phyloP scores from a whole-genome alignment of 2,888 invertebrate genomes.

The Napeogenes inachia region DNA sequence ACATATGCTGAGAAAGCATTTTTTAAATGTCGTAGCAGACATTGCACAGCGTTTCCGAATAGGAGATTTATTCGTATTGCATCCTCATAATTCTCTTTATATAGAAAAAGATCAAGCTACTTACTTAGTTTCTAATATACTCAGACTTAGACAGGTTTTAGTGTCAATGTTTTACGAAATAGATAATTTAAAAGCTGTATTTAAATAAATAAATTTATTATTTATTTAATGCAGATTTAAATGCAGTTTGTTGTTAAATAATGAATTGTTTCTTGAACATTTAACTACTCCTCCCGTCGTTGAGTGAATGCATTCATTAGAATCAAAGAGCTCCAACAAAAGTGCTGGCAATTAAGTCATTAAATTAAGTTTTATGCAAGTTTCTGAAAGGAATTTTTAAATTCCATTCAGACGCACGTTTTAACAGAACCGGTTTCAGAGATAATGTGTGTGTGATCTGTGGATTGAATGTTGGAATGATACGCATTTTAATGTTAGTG shows the following conservation, averaged over 20 bases:
- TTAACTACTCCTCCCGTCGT: background rate
- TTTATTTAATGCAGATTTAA: background rate
- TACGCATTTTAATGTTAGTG: too few species aligned
- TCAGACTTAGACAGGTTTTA: too few species aligned
- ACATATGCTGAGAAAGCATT: too few species aligned
- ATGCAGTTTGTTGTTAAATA: background rate
- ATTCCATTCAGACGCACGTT: conserved; percentile 15
- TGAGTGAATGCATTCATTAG: conserved; percentile 5
- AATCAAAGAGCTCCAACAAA: conserved; percentile 1
- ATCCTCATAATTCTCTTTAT: too few species aligned
- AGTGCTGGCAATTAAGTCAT: conserved; percentile 4
- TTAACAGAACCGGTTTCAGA: background rate
- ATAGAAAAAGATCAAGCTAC: too few species aligned
- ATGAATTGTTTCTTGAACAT: background rate
- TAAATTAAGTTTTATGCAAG: conserved; percentile 3
- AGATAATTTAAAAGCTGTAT: background rate
- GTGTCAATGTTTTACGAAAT: background rate
- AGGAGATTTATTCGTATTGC: too few species aligned
- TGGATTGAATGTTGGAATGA: too few species aligned
- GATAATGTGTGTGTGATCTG: background rate
- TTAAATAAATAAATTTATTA: background rate
- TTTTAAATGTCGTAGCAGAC: too few species aligned
- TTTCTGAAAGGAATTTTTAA: conserved; percentile 18
- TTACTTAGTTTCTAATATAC: too few species aligned
- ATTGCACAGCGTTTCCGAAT: too few species aligned